A percentile compares a stretch with the other conserved stretches of the same genome.
phyloP scores from a whole-genome alignment of 2,113 vertebrate genomes.

The Melanotaenia duboulayi region DNA sequence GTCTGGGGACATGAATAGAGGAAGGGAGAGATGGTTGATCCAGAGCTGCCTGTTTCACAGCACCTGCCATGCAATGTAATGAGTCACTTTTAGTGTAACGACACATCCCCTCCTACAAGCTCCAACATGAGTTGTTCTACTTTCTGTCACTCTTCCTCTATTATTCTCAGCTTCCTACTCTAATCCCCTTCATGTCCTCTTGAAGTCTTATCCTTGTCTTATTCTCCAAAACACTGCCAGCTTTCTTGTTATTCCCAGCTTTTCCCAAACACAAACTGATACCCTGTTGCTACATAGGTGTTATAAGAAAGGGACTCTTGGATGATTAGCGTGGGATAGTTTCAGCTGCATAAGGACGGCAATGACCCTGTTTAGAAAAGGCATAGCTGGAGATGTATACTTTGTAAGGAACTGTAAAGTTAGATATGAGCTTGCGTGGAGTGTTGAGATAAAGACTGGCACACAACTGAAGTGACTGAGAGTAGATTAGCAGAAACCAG shows the following conservation, averaged over 20 bases:
- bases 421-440: conserved; percentile 7
- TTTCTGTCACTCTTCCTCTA: conserved; percentile 31
- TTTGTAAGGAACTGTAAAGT: conserved; percentile 1
- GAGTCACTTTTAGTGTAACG: conserved; percentile 53
- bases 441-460: background rate
- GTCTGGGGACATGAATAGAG: conserved; percentile 7
- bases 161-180: conserved; percentile 10
- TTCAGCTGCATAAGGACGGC: background rate
- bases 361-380: conserved; percentile 4
- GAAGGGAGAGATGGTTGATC: conserved; percentile 16
- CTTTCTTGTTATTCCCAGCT: conserved; percentile 2
- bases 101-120: conserved; percentile 35
- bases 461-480: conserved; percentile 8
- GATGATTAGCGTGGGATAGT: background rate
- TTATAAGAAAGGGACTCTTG: background rate
- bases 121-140: conserved; percentile 23
- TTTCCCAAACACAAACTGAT: conserved; percentile 13
- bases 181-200: background rate
- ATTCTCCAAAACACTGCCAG: background rate
- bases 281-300: background rate
- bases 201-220: background rate
- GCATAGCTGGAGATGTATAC: conserved; percentile 16
- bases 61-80: conserved; percentile 37
- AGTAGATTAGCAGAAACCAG: conserved; percentile 19
- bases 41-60: conserved; percentile 34